phyloP scores from a whole-genome alignment of 2,888 invertebrate genomes.

The Conus canariensis region DNA sequence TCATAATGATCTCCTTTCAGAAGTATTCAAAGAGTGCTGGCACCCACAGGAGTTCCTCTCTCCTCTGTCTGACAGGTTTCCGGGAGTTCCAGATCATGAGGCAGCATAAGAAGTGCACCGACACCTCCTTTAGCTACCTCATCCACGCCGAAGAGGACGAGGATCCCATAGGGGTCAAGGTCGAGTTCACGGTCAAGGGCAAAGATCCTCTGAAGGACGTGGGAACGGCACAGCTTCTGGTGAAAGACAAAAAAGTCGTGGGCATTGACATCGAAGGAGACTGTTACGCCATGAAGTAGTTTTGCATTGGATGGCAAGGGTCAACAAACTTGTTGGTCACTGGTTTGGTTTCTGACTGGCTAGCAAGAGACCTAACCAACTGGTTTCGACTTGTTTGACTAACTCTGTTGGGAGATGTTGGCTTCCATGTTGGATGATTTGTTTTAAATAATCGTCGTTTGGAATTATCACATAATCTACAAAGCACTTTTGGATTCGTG shows the following conservation, averaged over 20 bases:
- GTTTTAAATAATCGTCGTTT: no score
- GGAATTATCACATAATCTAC: no score
- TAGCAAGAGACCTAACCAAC: no score
- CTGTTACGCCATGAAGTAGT: not conserved
- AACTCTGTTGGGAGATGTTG: no score
- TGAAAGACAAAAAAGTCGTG: not conserved
- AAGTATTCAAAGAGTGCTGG: no score
- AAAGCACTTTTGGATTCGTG: no score
- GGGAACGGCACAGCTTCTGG: not conserved
- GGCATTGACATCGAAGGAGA: not conserved
- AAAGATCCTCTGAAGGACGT: not conserved
- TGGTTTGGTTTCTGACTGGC: no score
- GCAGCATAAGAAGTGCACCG: not conserved
- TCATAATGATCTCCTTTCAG: no score
- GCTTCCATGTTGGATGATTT: no score
- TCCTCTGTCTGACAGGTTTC: constrained; percentile 35
- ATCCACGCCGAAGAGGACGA: not conserved
- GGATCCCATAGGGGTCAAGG: not conserved
- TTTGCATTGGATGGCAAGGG: no score
- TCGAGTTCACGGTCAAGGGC: not conserved
- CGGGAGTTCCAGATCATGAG: constrained; percentile 34
- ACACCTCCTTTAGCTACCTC: not conserved
- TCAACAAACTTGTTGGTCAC: no score
- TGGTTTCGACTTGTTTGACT: no score
- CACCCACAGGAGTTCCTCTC: not conserved